phyloP scores from a whole-genome alignment of 2,113 vertebrate species.

The Phylloscopus trochilus region DNA sequence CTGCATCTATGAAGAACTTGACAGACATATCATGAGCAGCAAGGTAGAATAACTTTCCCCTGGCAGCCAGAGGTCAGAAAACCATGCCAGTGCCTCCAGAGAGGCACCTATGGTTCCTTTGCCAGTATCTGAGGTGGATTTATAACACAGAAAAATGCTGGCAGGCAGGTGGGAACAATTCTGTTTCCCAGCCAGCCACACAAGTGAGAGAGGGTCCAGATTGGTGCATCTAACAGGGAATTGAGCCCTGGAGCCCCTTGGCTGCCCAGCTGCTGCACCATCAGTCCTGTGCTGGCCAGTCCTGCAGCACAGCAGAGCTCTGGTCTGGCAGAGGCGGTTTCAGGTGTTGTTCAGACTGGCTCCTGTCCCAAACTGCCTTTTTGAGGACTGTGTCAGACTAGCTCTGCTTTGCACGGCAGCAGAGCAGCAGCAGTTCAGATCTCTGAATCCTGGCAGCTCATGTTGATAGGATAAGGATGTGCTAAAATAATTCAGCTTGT shows the following conservation, averaged over 20 bases:
- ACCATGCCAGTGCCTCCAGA: background rate
- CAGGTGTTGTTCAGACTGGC: background rate
- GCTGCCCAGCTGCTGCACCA: background rate
- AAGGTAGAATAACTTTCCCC: background rate
- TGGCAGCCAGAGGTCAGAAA: background rate
- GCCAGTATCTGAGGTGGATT: fast-evolving
- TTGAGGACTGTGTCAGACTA: background rate
- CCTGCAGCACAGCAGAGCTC: background rate
- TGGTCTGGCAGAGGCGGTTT: background rate
- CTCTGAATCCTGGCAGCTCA: background rate
- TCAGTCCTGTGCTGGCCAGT: fast-evolving
- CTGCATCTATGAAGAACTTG: background rate
- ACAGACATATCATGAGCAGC: fast-evolving
- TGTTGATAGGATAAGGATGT: background rate
- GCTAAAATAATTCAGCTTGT: background rate
- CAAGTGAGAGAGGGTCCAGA: background rate
- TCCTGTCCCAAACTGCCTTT: background rate
- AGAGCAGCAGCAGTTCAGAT: background rate
- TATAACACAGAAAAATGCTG: background rate
- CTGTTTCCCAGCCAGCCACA: background rate
- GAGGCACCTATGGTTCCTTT: background rate
- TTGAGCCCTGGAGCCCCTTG: background rate
- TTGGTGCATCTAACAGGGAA: background rate
- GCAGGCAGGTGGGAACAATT: background rate
- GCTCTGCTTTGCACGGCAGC: fast-evolving